Conservation (phyloP, 2,888 invertebrate genomes). For the Busseola fusca region DNA sequence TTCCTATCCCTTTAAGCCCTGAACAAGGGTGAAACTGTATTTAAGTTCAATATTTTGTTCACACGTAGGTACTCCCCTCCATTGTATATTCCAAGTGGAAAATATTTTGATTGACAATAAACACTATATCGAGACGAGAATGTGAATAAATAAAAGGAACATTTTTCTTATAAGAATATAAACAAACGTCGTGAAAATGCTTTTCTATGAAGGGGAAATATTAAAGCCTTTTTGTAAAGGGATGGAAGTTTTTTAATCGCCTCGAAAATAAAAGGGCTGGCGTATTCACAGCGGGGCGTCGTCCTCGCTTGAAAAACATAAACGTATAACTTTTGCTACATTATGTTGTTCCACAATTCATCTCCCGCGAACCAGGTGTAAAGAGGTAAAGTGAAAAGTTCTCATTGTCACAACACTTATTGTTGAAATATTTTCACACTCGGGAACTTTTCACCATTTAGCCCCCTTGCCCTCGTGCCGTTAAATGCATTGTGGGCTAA, state of each 20-base stretch:
- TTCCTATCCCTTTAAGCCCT: conserved; percentile 43
- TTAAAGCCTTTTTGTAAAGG: conserved; percentile 68
- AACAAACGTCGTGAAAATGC: conserved; percentile 58
- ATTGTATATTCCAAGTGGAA: conserved; percentile 53
- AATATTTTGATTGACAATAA: conserved; percentile 73
- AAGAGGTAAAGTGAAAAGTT: conserved; percentile 79
- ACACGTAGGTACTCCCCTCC: conserved; percentile 60
- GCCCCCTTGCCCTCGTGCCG: background rate
- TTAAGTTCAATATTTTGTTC: conserved; percentile 63
- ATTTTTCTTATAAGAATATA: conserved; percentile 44
- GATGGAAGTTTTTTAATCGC: conserved; percentile 80
- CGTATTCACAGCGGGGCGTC: conserved; percentile 58
- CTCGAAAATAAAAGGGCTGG: conserved; percentile 73
- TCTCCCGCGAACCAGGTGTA: conserved; percentile 76
- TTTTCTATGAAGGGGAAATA: conserved; percentile 64
- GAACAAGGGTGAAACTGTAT: conserved; percentile 57
- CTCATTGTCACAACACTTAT: conserved; percentile 74
- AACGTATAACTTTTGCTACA: conserved; percentile 64
- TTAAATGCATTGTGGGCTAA: background rate
- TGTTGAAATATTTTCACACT: conserved; percentile 73
- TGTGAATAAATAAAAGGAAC: conserved; percentile 63
- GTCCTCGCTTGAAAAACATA: conserved; percentile 62
- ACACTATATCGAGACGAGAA: conserved; percentile 62
- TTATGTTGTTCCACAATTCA: conserved; percentile 74
- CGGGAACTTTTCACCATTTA: conserved; percentile 52